These are phyloP conservation scores for Phrynocephalus forsythii DNA, from an alignment of 2,797 vertebrate genomes.

Conservation along the genomic window DNA sequence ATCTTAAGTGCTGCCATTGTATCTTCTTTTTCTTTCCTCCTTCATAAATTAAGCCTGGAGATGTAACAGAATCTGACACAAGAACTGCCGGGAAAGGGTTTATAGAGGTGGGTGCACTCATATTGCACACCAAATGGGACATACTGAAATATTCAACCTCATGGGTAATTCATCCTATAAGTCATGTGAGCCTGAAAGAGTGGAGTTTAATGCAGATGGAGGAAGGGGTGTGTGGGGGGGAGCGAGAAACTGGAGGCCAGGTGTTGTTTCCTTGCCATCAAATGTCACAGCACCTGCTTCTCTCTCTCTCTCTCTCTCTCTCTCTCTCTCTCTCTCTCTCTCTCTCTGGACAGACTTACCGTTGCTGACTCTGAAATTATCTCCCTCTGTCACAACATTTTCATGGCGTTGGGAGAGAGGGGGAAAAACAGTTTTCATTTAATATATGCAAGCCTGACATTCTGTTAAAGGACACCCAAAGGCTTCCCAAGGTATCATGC, in stretches of 20 bases:
- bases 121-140: slow-evolving; percentile 23
- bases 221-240: background rate
- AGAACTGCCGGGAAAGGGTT: slow-evolving; percentile 29
- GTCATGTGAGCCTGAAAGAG: slow-evolving; percentile 16
- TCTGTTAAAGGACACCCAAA: background rate
- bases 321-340: background rate
- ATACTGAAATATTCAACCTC: slow-evolving; percentile 23
- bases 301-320: too few species aligned
- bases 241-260: background rate
- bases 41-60: slow-evolving; percentile 45
- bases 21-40: slow-evolving; percentile 25
- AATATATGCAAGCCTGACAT: slow-evolving; percentile 2
- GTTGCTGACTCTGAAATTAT: background rate
- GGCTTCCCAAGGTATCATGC: background rate
- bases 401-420: background rate
- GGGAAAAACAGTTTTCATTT: background rate
- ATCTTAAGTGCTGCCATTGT: slow-evolving; percentile 40
- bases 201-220: slow-evolving; percentile 26
- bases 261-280: background rate
- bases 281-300: background rate
- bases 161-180: slow-evolving; percentile 34
- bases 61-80: slow-evolving; percentile 32
- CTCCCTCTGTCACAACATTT: background rate
- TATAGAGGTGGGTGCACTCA: slow-evolving; percentile 24
- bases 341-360: background rate